Conservation (phyloP, 2,113 vertebrate species). For the Paramisgurnus dabryanus region DNA sequence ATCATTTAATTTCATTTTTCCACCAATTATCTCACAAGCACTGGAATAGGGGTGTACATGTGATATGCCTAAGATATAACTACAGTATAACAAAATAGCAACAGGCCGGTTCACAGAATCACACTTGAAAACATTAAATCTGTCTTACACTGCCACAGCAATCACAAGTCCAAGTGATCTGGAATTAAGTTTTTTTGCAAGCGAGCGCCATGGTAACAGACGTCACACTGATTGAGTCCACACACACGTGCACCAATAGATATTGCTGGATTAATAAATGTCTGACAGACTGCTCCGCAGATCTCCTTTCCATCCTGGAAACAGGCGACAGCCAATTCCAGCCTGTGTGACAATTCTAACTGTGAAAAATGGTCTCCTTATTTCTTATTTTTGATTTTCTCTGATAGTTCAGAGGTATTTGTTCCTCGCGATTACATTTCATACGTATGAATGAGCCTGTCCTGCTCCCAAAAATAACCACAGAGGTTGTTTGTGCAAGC, state of each 20-base stretch:
- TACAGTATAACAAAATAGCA: too few species aligned
- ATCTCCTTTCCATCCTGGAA: slow-evolving; percentile 57
- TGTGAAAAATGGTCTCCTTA: slow-evolving; percentile 53
- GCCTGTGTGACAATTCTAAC: slow-evolving; percentile 57
- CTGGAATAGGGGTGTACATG: not conserved
- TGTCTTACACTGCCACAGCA: slow-evolving; percentile 47
- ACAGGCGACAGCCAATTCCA: slow-evolving; percentile 56
- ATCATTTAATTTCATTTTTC: too few species aligned
- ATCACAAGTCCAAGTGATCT: slow-evolving; percentile 58
- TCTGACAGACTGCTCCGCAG: slow-evolving; percentile 57
- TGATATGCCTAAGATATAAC: too few species aligned
- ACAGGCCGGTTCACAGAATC: not conserved
- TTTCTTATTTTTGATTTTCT: slow-evolving; percentile 58
- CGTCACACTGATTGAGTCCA: slow-evolving; percentile 58
- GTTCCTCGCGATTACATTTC: slow-evolving; percentile 58
- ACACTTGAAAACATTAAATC: not conserved
- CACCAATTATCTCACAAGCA: too few species aligned
- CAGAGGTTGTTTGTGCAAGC: too few species aligned
- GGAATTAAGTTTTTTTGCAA: slow-evolving; percentile 61
- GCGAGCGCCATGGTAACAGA: slow-evolving; percentile 63
- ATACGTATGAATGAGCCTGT: slow-evolving; percentile 40
- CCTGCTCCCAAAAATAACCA: too few species aligned
- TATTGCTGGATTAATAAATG: slow-evolving; percentile 63
- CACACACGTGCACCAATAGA: slow-evolving; percentile 52
- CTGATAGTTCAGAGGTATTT: slow-evolving; percentile 54